Conservation (phyloP, 2,888 invertebrate species). For the Spicauda simplicius region DNA sequence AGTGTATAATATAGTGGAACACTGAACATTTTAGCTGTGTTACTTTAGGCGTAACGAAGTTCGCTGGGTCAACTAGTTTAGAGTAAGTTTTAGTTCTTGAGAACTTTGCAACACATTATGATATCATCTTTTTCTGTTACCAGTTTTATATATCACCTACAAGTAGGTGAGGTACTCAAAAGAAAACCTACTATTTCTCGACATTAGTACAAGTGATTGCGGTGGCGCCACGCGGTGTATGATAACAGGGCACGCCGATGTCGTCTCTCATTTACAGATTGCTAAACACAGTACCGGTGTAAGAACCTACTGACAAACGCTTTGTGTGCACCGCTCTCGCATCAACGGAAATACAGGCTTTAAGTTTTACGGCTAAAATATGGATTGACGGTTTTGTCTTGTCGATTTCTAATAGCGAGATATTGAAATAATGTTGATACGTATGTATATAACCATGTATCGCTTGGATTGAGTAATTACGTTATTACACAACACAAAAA, state of each 20-base stretch:
- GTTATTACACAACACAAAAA: too few species aligned
- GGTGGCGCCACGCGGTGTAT: constrained; percentile 23
- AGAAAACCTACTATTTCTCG: constrained; percentile 1
- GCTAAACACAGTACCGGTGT: constrained; percentile 12
- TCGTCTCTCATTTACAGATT: constrained; percentile 28
- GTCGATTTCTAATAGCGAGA: neutral
- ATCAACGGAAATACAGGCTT: constrained; percentile 19
- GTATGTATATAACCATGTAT: too few species aligned
- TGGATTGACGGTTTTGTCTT: constrained; percentile 10
- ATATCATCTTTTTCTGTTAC: too few species aligned
- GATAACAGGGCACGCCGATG: constrained; percentile 24
- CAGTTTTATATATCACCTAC: neutral
- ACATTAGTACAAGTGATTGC: constrained; percentile 14
- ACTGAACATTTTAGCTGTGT: too few species aligned
- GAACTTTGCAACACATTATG: too few species aligned
- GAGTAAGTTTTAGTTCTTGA: too few species aligned
- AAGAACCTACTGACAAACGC: constrained; percentile 1
- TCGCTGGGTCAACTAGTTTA: too few species aligned
- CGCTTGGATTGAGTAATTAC: too few species aligned
- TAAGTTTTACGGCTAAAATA: constrained; percentile 28
- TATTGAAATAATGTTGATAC: neutral
- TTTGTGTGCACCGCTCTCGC: constrained; percentile 27
- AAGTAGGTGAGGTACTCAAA: neutral
- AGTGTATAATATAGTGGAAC: too few species aligned
- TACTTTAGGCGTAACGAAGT: too few species aligned